phyloP scores from a whole-genome alignment of 2,113 vertebrate genomes.

The Dipodomys spectabilis region DNA sequence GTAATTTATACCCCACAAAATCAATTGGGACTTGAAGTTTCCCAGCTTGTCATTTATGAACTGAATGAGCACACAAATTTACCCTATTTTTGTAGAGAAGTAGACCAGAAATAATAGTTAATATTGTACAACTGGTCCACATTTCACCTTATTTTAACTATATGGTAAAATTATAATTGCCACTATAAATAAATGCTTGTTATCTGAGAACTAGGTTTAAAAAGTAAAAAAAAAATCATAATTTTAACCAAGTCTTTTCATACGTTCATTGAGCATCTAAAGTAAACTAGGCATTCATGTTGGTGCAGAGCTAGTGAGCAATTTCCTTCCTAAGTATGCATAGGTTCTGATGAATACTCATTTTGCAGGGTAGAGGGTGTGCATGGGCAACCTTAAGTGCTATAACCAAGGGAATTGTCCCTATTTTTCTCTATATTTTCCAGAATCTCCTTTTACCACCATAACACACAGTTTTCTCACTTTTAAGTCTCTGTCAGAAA shows the following conservation, averaged over 20 bases:
- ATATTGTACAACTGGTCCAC: neutral
- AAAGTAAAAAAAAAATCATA: neutral
- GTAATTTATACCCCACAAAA: conserved; percentile 4
- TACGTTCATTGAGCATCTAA: neutral
- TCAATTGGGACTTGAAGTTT: conserved; percentile 23
- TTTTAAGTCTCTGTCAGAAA: neutral
- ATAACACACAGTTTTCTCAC: neutral
- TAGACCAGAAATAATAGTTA: neutral
- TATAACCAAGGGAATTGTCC: neutral
- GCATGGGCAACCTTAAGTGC: neutral
- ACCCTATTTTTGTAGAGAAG: conserved; percentile 20
- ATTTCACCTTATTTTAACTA: neutral
- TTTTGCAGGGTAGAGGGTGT: neutral
- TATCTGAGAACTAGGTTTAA: neutral
- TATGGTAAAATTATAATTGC: neutral
- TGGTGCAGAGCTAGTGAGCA: neutral
- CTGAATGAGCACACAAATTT: neutral
- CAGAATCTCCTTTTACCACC: neutral
- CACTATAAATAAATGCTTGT: neutral
- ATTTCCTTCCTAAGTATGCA: no score
- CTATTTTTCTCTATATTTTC: neutral
- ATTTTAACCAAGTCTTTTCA: neutral
- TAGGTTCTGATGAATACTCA: neutral
- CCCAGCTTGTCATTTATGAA: neutral
- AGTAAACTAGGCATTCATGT: neutral